These are phyloP conservation scores for Apamea sordens DNA, from an alignment of 2,888 invertebrate genomes.

Conservation along the genomic window DNA sequence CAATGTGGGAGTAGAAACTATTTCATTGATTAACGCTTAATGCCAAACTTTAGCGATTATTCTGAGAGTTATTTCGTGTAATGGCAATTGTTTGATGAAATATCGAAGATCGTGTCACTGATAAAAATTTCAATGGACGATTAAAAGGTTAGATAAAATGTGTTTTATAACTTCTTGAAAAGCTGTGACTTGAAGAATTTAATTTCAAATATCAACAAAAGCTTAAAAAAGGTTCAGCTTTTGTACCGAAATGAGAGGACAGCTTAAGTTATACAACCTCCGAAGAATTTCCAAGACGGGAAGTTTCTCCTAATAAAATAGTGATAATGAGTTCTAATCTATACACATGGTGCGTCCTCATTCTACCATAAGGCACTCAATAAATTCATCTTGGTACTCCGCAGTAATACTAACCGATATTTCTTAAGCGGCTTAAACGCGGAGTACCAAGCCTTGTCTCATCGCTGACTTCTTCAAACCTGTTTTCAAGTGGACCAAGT, in stretches of 20 bases:
- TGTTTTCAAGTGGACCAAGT: slow-evolving; percentile 82
- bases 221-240: slow-evolving; percentile 17
- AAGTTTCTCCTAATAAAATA: slow-evolving; percentile 52
- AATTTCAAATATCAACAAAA: slow-evolving; percentile 36
- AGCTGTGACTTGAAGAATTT: slow-evolving; percentile 18
- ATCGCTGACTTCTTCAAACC: slow-evolving; percentile 75
- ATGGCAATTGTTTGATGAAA: slow-evolving; percentile 60
- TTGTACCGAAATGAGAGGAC: slow-evolving; percentile 4
- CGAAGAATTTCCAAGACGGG: slow-evolving; percentile 30
- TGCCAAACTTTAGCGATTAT: slow-evolving; percentile 57
- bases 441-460: slow-evolving; percentile 54
- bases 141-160: slow-evolving; percentile 31
- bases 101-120: slow-evolving; percentile 52
- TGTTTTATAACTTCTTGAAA: slow-evolving; percentile 36
- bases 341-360: slow-evolving; percentile 36
- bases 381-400: slow-evolving; percentile 59
- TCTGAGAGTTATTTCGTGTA: slow-evolving; percentile 58
- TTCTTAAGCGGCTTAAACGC: slow-evolving; percentile 65
- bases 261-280: slow-evolving; percentile 34
- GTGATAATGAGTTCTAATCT: slow-evolving; percentile 54
- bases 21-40: slow-evolving; percentile 64
- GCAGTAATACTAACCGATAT: slow-evolving; percentile 70
- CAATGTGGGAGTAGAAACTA: slow-evolving; percentile 65
- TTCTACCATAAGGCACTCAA: slow-evolving; percentile 59
- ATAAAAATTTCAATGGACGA: slow-evolving; percentile 50